Base-by-base conservation (phyloP, 2,113 vertebrate species). In the Bungarus multicinctus region DNA sequence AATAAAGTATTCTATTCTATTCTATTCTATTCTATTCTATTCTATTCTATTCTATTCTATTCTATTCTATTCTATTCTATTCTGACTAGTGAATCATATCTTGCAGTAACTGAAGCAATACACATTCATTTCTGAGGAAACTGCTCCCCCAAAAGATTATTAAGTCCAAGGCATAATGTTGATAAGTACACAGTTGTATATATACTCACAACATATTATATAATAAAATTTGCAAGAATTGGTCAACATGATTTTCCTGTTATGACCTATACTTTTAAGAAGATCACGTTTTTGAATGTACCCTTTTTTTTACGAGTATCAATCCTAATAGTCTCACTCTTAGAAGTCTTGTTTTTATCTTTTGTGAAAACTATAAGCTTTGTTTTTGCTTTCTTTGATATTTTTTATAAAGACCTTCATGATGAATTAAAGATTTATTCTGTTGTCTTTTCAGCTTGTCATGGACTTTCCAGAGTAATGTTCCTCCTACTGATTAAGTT, bases 401-500 rank as follows among this genome's bases (percentile, higher is more conserved):
- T 94, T 91, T 94, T 94, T 20, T 94, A 3, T 92, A 94, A n/a
- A 39, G 47, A 93, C 47, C 34, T 94, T 94, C 74, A 90, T 90
- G 18, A 23, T 74, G 91, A 93, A 89, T 52, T 39, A 87, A 88
- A 93, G 0, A 53, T 60, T 87, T 89, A 30, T 93, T 69, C n/a
- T 90, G 92, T 94, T 92, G 30, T 94, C 25, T 92, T 94, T 95
- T 95, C 5, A 92, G 94, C 87, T 87, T 89, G 3, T 5, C 34
- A 14, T 85, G 5, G 4, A 89, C 2, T 91, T 64, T 90, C 30
- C 22, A 64, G 88, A 93, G 81, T 93, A 93, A 93, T 92, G 45
- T 9, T 93, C 7, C 30, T 92, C 0, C 3, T 93, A 69, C 87
- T 95, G 45, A 87, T 88, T 93, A 87, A 94, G 60, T 50, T 39